Conservation (phyloP, 1,140 invertebrate species). For the Aradophagus sp. region DNA sequence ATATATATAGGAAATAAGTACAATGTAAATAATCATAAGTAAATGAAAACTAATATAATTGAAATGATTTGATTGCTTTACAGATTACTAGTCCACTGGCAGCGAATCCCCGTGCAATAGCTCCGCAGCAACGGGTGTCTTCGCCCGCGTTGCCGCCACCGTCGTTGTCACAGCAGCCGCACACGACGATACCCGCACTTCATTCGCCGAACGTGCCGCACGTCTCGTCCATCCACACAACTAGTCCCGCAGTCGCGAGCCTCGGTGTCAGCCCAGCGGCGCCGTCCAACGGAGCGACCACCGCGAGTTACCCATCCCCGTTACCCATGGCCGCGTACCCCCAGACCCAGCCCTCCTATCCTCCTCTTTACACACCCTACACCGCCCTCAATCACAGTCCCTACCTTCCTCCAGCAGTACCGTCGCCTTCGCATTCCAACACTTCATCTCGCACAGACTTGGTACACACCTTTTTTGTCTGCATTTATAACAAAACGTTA, state of each 20-base stretch:
- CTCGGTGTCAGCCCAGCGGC: conserved; percentile 74
- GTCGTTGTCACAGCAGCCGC: conserved; percentile 71
- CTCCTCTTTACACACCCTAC: conserved; percentile 84
- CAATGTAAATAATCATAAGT: too few species aligned
- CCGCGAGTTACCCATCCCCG: conserved; percentile 71
- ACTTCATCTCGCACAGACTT: conserved; percentile 78
- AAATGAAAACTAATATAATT: too few species aligned
- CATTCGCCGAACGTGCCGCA: conserved; percentile 76
- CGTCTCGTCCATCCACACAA: conserved; percentile 74
- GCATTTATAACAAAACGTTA: too few species aligned
- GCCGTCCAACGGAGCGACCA: conserved; percentile 75
- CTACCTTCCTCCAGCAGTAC: conserved; percentile 77
- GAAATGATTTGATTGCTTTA: too few species aligned
- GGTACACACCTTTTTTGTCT: too few species aligned
- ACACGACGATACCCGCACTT: conserved; percentile 75
- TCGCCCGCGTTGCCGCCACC: conserved; percentile 71
- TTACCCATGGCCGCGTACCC: conserved; percentile 76
- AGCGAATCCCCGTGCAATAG: conserved; percentile 75
- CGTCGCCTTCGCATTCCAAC: conserved; percentile 78
- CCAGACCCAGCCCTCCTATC: conserved; percentile 79
- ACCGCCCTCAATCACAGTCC: conserved; percentile 81
- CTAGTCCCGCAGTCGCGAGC: conserved; percentile 77
- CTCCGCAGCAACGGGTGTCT: conserved; percentile 70
- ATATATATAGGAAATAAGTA: too few species aligned
- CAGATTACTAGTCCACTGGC: conserved; percentile 75